Evolutionary conservation across 2,797 vertebrate species (phyloP).

Genomic region (Argya squamiceps): DNA sequence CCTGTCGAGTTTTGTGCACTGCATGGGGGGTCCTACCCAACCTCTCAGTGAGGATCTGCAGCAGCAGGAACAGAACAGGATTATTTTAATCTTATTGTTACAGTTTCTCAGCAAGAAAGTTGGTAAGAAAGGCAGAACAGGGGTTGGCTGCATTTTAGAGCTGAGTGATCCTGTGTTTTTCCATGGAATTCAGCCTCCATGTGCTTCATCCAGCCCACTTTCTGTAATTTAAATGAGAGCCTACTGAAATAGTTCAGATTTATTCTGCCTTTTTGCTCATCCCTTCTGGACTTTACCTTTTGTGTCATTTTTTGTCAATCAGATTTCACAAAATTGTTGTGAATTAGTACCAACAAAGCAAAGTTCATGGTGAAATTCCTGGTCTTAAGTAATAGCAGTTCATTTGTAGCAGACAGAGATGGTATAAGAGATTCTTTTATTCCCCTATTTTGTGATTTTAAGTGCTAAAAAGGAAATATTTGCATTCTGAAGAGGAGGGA

Average conservation of each 20-base stretch:
- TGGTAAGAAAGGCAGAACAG: neutral
- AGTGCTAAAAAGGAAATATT: neutral
- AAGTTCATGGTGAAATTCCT: neutral
- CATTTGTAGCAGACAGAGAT: neutral
- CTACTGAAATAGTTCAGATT: neutral
- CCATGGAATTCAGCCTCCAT: neutral
- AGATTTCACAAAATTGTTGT: neutral
- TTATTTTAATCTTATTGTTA: conserved; percentile 26
- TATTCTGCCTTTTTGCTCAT: neutral
- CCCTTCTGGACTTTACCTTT: neutral
- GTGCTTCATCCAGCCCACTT: neutral
- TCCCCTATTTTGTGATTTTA: neutral
- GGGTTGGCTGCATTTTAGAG: neutral
- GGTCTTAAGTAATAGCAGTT: neutral
- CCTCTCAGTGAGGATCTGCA: neutral
- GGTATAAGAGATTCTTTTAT: neutral
- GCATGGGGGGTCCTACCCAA: neutral
- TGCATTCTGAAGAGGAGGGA: neutral
- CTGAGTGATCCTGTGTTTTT: neutral
- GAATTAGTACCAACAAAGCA: neutral
- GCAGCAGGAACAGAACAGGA: neutral
- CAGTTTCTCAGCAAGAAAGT: neutral
- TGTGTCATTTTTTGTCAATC: neutral
- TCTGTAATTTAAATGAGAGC: neutral
- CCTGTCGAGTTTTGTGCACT: neutral